phyloP scores from a whole-genome alignment of 2,113 vertebrate species.

The Tragelaphus scriptus region DNA sequence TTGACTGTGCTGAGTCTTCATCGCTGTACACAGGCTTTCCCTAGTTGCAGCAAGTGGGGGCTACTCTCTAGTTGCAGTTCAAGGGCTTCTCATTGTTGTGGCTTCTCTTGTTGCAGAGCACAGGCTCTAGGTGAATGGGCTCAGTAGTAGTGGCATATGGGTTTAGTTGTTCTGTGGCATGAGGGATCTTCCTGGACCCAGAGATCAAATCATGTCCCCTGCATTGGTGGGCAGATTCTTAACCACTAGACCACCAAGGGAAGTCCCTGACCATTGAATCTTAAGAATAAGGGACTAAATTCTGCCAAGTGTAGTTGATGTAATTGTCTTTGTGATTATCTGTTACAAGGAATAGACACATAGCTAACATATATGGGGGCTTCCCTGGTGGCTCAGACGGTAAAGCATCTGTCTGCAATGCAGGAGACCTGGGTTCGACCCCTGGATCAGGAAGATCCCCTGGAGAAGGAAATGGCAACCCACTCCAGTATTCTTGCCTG shows the following conservation, averaged over 20 bases:
- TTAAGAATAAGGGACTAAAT: not conserved
- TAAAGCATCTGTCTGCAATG: not conserved
- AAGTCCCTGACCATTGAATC: not conserved
- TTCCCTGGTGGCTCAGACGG: not conserved
- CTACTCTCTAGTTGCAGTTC: not conserved
- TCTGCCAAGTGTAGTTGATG: not conserved
- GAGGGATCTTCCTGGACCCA: not conserved
- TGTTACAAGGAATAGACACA: not conserved
- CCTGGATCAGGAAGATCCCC: not conserved
- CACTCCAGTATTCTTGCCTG: not conserved
- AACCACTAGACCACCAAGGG: not conserved
- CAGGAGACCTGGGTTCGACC: not conserved
- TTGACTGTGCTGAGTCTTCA: not conserved
- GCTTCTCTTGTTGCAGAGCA: not conserved
- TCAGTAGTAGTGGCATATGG: not conserved
- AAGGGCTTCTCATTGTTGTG: not conserved
- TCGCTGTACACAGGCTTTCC: not conserved
- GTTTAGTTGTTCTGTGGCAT: not conserved
- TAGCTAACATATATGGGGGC: not conserved
- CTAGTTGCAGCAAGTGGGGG: rapidly evolving
- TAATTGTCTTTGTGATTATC: not conserved
- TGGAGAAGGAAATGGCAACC: not conserved
- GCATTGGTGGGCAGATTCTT: not conserved
- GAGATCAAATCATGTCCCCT: not conserved
- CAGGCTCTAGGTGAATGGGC: not conserved